Evolutionary conservation across 2,113 vertebrate species (phyloP).

Genomic region (Fregetta grallaria): DNA sequence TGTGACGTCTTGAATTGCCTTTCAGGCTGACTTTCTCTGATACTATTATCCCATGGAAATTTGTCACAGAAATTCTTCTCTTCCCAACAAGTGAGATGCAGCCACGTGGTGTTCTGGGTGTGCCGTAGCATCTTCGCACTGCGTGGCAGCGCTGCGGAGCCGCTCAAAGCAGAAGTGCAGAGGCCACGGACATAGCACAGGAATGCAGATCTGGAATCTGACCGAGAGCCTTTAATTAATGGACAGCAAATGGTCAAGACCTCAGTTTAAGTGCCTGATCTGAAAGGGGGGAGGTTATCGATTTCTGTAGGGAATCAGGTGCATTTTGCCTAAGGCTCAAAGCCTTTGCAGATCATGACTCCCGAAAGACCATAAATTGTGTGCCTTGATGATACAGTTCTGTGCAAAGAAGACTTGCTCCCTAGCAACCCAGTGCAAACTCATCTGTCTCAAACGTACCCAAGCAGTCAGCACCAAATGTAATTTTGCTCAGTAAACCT

Average conservation of each 20-base stretch:
- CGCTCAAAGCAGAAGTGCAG: background rate
- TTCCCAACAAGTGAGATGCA: background rate
- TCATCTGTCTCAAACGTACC: background rate
- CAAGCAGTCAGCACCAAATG: background rate
- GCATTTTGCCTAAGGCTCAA: background rate
- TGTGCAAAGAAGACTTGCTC: background rate
- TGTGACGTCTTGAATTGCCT: background rate
- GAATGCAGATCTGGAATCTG: background rate
- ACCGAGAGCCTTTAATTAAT: background rate
- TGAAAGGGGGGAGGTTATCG: background rate
- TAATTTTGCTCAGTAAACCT: background rate
- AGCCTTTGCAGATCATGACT: background rate
- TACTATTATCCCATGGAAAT: background rate
- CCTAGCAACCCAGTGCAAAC: background rate
- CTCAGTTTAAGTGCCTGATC: background rate
- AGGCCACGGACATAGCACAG: background rate
- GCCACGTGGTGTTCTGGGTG: rapidly evolving
- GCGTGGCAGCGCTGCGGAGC: rapidly evolving
- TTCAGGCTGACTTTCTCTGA: background rate
- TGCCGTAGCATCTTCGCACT: background rate
- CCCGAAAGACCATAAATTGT: background rate
- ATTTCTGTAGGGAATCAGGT: background rate
- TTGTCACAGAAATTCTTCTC: background rate
- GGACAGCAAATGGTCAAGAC: background rate
- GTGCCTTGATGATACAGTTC: background rate